A percentile compares a stretch with the other conserved stretches of the same genome.
Conservation (phyloP, 2,888 invertebrate species). For the Geotrupes spiniger region DNA sequence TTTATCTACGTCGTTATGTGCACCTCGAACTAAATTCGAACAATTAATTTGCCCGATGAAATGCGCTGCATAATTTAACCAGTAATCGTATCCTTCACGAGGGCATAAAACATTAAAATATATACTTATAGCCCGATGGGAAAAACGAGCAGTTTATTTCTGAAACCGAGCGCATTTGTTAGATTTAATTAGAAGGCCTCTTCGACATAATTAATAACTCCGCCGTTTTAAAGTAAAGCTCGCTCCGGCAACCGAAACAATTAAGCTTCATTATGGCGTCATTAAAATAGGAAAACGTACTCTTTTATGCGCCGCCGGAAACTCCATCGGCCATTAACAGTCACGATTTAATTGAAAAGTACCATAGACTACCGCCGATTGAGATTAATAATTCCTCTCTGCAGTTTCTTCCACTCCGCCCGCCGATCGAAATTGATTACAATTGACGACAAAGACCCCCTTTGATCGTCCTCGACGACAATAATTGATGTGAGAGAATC, state of each 20-base stretch:
- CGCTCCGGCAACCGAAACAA: conserved; percentile 31
- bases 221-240: conserved; percentile 29
- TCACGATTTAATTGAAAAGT: conserved; percentile 18
- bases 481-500: conserved; percentile 2
- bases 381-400: conserved; percentile 16
- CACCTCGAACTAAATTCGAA: too few relatives aligned
- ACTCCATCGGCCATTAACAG: too few relatives aligned
- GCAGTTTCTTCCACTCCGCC: too few relatives aligned
- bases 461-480: background rate
- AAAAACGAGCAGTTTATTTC: conserved; percentile 5
- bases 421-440: conserved; percentile 2
- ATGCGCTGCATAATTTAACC: background rate
- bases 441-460: background rate
- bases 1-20: too few relatives aligned
- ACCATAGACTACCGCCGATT: conserved; percentile 6
- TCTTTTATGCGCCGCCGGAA: conserved; percentile 5
- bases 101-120: conserved; percentile 1
- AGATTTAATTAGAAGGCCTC: conserved; percentile 29
- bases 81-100: conserved; percentile 1
- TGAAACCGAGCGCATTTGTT: conserved; percentile 26
- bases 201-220: conserved; percentile 31
- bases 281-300: conserved; percentile 22
- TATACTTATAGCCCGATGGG: background rate
- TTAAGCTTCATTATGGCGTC: conserved; percentile 31
- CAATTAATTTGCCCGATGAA: too few relatives aligned